Conservation (phyloP, 2,797 vertebrate genomes). For the Sebastes elongatus region DNA sequence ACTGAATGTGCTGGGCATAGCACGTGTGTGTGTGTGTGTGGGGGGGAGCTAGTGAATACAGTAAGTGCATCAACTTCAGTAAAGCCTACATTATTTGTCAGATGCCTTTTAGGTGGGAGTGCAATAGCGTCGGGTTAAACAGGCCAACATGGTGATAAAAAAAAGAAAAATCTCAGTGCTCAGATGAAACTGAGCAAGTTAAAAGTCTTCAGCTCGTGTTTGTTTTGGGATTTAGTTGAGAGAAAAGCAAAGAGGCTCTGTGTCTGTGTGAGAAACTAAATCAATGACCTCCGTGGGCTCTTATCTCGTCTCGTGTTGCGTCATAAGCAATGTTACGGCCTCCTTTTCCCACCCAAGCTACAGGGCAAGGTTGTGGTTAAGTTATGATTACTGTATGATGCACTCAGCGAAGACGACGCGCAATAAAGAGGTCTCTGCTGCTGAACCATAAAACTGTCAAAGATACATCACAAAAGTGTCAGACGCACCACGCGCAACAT, state of each 20-base stretch:
- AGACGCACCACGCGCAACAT: constrained; percentile 39
- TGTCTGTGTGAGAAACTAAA: constrained; percentile 22
- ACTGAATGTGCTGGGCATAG: constrained; percentile 51
- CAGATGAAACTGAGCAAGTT: background rate
- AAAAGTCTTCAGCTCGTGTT: background rate
- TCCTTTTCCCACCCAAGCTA: constrained; percentile 27
- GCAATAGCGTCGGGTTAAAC: background rate
- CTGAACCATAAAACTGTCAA: constrained; percentile 76
- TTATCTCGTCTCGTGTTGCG: constrained; percentile 39
- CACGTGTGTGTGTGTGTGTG: background rate
- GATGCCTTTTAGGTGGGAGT: background rate
- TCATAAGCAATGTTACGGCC: constrained; percentile 35
- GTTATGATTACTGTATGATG: constrained; percentile 73
- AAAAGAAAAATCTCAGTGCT: background rate
- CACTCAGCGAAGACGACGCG: constrained; percentile 62
- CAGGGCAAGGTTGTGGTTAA: constrained; percentile 73
- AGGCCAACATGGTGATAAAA: background rate
- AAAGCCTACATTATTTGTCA: constrained; percentile 20
- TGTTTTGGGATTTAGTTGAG: constrained; percentile 16
- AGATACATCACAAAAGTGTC: constrained; percentile 70
- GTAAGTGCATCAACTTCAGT: constrained; percentile 3
- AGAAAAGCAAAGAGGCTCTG: constrained; percentile 1
- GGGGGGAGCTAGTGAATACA: constrained; percentile 2
- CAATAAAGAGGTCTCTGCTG: constrained; percentile 68
- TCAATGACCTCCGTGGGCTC: constrained; percentile 18